These are phyloP conservation scores for Morpho achilles DNA, from an alignment of 2,888 invertebrate species.

Conservation along the genomic window DNA sequence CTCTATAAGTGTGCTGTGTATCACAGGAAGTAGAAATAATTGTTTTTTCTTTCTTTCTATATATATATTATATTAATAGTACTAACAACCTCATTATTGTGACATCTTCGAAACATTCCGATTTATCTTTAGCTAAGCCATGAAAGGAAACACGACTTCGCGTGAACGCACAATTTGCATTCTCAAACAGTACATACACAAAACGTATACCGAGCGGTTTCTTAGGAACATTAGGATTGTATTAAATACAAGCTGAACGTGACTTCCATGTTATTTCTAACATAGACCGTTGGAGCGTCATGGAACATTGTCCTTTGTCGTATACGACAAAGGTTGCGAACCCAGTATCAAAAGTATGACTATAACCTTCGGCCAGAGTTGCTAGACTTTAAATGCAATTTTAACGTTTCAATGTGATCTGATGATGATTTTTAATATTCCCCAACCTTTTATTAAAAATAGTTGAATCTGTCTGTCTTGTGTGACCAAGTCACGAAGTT, in stretches of 20 bases:
- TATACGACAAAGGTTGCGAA: not conserved
- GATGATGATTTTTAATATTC: too few relatives aligned
- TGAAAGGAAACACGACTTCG: not conserved
- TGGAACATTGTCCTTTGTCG: not conserved
- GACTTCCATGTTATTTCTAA: constrained; percentile 10
- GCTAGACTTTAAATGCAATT: too few relatives aligned
- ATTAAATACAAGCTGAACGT: constrained; percentile 8
- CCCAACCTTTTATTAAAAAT: too few relatives aligned
- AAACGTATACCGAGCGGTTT: constrained; percentile 7
- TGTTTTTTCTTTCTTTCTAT: too few relatives aligned
- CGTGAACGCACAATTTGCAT: constrained; percentile 1
- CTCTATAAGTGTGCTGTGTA: too few relatives aligned
- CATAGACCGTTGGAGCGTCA: not conserved
- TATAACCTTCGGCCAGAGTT: not conserved
- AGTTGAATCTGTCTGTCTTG: too few relatives aligned
- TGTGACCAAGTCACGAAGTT: too few relatives aligned
- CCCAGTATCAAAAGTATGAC: not conserved
- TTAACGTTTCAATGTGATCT: too few relatives aligned
- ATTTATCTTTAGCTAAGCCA: not conserved
- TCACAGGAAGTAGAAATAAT: too few relatives aligned
- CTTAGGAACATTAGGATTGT: constrained; percentile 11
- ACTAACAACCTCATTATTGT: too few relatives aligned
- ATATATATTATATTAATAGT: too few relatives aligned
- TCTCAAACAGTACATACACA: constrained; percentile 3
- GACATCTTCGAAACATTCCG: not conserved